Base-by-base conservation (phyloP, 2,888 invertebrate species). In the Brenthis daphne region DNA sequence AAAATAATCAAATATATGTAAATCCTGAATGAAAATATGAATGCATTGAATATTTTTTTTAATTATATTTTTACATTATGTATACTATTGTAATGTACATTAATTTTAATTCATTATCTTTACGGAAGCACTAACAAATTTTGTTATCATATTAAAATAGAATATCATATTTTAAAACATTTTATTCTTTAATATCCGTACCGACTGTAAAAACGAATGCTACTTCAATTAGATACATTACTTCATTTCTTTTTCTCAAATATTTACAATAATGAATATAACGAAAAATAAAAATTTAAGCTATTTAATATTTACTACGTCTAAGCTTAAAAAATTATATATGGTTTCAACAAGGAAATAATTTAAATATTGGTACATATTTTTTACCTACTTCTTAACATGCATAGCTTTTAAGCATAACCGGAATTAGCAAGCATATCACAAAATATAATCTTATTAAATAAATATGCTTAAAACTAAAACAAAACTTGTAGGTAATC, bases 51-150 rank as follows among this genome's bases (percentile, higher is more conserved):
- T 11, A 11, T 0, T 43, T 43, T 43, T 43, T 43, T 11, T n/a
- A 11, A 11, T 43, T 1, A 43, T 43, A 43, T 43, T 43, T 43
- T 43, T 43, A 43, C 37, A 43, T 43, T 43, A 11, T 43, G 8
- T 43, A 43, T 43, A 43, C 11, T 43, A 11, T 8, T 43, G 11
- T 8, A 37, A 37, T 37, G 37, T 43, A 11, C 11, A 29, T 43
- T 43, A 2, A 43, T 11, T 43, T 43, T 11, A 43, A 65, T 43
- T 65, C 63, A 58, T 60, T 74, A 74, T 68, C 57, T 64, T 65
- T 83, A 83, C 85, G 88, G 88, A 88, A 88, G 88, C 88, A 86
- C 88, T 86, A 86, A 84, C 81, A 82, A 86, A 83, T 83, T 79
- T 84, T 71, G 78, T 76, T 79, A 76, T 76, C 80, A 76, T 80